Conservation (phyloP, 1,140 invertebrate species). For the Bombyx mandarina region DNA sequence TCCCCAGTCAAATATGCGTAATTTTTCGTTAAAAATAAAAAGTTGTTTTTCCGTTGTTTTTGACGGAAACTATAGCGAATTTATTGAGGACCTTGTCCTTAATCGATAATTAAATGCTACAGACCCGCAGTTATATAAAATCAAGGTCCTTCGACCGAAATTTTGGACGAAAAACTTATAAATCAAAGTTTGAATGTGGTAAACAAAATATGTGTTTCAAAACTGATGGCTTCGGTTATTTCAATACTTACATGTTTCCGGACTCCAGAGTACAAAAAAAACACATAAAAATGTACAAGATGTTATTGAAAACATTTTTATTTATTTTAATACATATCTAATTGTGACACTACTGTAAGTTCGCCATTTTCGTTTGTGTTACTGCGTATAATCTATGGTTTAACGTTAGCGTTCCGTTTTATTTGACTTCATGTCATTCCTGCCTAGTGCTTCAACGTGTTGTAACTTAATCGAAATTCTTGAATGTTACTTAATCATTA, state of each 20-base stretch:
- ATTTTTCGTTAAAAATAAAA: slow-evolving; percentile 2
- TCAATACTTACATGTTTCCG: slow-evolving; percentile 43
- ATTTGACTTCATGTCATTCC: too few relatives aligned
- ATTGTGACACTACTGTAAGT: slow-evolving; percentile 43
- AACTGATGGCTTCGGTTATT: background rate
- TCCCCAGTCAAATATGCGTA: background rate
- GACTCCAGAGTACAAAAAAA: slow-evolving; percentile 26
- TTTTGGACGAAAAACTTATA: slow-evolving; percentile 14
- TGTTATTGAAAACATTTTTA: slow-evolving; percentile 51
- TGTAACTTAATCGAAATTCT: too few relatives aligned
- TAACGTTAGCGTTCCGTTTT: too few relatives aligned
- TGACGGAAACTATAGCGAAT: slow-evolving; percentile 8
- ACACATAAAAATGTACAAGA: slow-evolving; percentile 37
- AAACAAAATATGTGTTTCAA: background rate
- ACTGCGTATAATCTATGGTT: background rate
- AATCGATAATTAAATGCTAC: slow-evolving; percentile 17
- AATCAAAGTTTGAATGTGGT: background rate
- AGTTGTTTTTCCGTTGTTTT: background rate
- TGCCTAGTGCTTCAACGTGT: too few relatives aligned
- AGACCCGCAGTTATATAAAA: slow-evolving; percentile 21
- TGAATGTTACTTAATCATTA: too few relatives aligned
- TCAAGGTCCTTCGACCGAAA: slow-evolving; percentile 27
- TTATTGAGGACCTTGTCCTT: slow-evolving; percentile 9
- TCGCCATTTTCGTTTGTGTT: slow-evolving; percentile 53
- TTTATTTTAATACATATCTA: slow-evolving; percentile 51